phyloP scores from a whole-genome alignment of 2,888 invertebrate genomes.

The Melikaiella ostensackeni region DNA sequence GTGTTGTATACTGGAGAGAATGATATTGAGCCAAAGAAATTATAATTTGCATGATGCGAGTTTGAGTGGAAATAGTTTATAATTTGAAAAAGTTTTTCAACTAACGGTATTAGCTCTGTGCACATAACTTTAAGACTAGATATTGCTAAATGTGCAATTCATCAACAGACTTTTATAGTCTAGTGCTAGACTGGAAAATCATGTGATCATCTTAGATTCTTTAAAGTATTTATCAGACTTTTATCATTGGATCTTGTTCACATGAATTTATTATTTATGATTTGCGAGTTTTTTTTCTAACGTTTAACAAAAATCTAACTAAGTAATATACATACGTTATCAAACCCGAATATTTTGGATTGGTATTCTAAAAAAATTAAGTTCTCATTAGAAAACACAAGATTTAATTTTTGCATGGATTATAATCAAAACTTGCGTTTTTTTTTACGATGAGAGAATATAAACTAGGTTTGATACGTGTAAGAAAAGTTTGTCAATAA shows the following conservation, averaged over 20 bases:
- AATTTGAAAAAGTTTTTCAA: background rate
- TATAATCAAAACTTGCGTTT: conserved; percentile 41
- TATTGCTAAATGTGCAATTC: background rate
- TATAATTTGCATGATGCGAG: background rate
- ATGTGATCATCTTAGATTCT: background rate
- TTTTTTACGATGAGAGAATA: conserved; percentile 31
- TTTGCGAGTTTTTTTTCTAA: conserved; percentile 7
- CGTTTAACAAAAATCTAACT: too few species aligned
- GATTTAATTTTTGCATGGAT: background rate
- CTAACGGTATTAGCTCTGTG: background rate
- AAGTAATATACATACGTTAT: background rate
- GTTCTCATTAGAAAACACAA: background rate
- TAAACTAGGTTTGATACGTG: background rate
- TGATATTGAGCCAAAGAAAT: conserved; percentile 21
- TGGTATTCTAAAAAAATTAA: background rate
- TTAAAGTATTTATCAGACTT: conserved; percentile 23
- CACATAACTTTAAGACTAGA: background rate
- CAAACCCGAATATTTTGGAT: background rate
- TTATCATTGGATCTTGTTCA: conserved; percentile 35
- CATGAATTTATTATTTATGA: conserved; percentile 21
- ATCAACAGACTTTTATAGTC: background rate
- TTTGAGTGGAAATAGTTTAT: background rate
- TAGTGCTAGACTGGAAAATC: background rate
- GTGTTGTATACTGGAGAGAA: background rate
- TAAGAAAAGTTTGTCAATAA: conserved; percentile 3